A percentile compares a stretch with the other conserved stretches of the same genome.
Conservation (phyloP, 1,140 invertebrate genomes). For the Zaprionus davidi region DNA sequence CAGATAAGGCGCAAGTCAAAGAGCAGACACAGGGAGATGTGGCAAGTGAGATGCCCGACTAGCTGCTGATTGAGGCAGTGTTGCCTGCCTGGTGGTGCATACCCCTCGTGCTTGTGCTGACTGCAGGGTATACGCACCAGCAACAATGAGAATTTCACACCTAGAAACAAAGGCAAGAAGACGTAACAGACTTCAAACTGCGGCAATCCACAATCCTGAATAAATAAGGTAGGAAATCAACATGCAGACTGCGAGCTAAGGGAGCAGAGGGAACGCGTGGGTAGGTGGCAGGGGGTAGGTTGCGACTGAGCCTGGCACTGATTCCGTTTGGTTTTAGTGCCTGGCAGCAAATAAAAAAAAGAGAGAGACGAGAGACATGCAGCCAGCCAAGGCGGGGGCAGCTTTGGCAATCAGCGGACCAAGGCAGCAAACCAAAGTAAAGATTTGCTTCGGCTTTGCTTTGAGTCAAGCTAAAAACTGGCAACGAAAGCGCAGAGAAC, state of each 20-base stretch:
- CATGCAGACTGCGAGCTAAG: slow-evolving; percentile 24
- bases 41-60: no score
- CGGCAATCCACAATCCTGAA: slow-evolving; percentile 40
- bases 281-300: neutral
- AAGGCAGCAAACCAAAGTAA: slow-evolving; percentile 38
- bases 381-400: slow-evolving; percentile 5
- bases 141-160: slow-evolving; percentile 19
- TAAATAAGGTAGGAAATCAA: slow-evolving; percentile 65
- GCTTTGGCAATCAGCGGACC: slow-evolving; percentile 51
- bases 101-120: neutral
- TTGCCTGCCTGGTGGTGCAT: no score
- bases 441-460: slow-evolving; percentile 50
- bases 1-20: neutral
- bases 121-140: slow-evolving; percentile 10
- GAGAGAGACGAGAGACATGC: neutral
- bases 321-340: slow-evolving; percentile 32
- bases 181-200: slow-evolving; percentile 45
- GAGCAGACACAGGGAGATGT: no score
- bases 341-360: slow-evolving; percentile 41
- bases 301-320: neutral
- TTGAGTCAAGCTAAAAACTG: slow-evolving; percentile 9
- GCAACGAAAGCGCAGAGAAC: slow-evolving; percentile 5
- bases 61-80: no score
- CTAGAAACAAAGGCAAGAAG: slow-evolving; percentile 36
- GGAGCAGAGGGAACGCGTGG: neutral